Evolutionary conservation across 64 coral and sea anemone species (phyloP), one percentile per base, ranked within the genome.

Genomic region (Porites lutea): DNA sequence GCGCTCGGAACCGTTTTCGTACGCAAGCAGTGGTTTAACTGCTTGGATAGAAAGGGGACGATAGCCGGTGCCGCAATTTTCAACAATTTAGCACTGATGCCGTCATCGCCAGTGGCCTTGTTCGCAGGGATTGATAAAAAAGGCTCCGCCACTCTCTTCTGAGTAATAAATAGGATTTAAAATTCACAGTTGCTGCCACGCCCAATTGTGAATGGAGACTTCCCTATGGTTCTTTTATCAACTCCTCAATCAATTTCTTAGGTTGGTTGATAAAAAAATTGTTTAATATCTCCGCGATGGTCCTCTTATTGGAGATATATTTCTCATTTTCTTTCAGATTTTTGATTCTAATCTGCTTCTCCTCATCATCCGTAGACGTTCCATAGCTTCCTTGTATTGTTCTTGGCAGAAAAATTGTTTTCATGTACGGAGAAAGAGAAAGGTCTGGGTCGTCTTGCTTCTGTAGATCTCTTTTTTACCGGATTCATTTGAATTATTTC

Each of bases 51-150:
- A 59, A 0, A 59, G 58, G 58, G 58, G 58, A 59, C 69, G 23
- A 47, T 23, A 8, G 69, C 67, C 15, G 67, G 67, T 71, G 67
- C 67, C 15, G 67, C 67, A 71, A 21, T 71, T 71, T 71, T 71
- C 15, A 71, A 21, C 67, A 71, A 2, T 9, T 71, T 71, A 22
- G 20, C 20, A 23, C 67, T 71, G 27, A 71, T 71, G 58, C 67
- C 67, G n/a, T 71, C 67, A 71, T 71, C 20, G n/a, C 20, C 67
- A 71, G 67, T 71, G 15, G 20, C 67, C 67, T 71, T 71, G 19
- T 70, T 16, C 4, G 67, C 20, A 71, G 19, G 67, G 20, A 71
- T 71, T 20, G 19, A 71, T 71, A 71, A 22, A 71, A 71, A 21
- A 6, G 27, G 67, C 67, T 71, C 67, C n/a, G 67, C 67, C 27